Conservation (phyloP, 2,797 vertebrate genomes). For the Platyrinchus mystaceus region DNA sequence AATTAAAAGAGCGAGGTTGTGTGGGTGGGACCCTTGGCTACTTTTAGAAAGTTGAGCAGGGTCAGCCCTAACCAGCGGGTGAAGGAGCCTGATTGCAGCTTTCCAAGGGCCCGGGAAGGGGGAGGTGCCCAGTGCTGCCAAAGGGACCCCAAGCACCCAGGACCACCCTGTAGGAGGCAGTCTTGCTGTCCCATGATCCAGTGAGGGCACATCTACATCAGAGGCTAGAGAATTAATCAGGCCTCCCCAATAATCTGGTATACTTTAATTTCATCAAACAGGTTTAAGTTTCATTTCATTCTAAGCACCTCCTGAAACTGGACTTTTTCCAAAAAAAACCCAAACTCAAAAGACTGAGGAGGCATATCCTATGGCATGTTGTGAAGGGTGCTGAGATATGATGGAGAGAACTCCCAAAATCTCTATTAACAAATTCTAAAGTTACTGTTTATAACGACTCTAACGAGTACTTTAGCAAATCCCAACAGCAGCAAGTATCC, state of each 20-base stretch:
- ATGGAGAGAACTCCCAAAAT: neutral
- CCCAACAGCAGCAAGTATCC: neutral
- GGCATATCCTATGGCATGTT: neutral
- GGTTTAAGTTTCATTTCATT: neutral
- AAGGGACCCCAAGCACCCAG: neutral
- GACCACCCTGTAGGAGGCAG: neutral
- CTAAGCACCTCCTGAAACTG: neutral
- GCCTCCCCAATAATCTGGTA: neutral
- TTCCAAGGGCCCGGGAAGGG: neutral
- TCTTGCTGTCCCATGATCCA: neutral
- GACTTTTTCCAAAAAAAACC: neutral
- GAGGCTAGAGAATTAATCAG: neutral
- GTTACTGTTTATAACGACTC: neutral
- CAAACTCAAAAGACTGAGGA: neutral
- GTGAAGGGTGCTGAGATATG: neutral
- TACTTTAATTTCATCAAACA: neutral
- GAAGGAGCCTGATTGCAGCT: constrained; percentile 53
- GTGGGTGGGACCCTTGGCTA: constrained; percentile 53
- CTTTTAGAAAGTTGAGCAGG: constrained; percentile 64
- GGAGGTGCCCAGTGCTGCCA: neutral
- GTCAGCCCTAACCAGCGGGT: constrained; percentile 51
- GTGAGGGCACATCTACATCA: neutral
- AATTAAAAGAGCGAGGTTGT: constrained; percentile 55
- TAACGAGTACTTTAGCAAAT: neutral
- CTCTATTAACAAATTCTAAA: neutral